Percentiles rank a stretch among this genome's conserved stretches.
These are phyloP conservation scores for Cheilosia scutellata DNA, from an alignment of 2,888 invertebrate species.

Conservation along the genomic window DNA sequence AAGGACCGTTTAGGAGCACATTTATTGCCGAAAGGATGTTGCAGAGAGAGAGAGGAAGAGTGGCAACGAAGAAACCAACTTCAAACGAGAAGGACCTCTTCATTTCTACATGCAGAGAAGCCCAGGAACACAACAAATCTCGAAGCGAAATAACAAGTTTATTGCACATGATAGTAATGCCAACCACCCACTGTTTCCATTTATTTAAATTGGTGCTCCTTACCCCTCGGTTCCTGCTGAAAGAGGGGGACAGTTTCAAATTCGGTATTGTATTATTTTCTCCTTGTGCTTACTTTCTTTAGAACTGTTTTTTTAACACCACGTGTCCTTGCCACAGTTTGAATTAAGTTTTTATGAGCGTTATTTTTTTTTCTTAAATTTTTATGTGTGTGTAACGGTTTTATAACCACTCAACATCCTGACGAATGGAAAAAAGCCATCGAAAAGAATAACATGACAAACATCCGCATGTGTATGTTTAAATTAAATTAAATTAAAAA, in stretches of 20 bases:
- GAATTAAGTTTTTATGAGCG: constrained; percentile 13
- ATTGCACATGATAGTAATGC: constrained; percentile 64
- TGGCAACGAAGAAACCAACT: background rate
- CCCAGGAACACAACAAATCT: constrained; percentile 59
- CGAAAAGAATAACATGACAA: constrained; percentile 21
- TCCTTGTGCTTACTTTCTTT: constrained; percentile 14
- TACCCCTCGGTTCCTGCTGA: background rate
- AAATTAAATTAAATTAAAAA: constrained; percentile 56
- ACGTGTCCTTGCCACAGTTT: constrained; percentile 41
- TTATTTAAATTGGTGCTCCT: constrained; percentile 62
- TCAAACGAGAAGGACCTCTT: constrained; percentile 10
- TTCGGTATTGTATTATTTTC: constrained; percentile 14
- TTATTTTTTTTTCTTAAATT: constrained; percentile 6
- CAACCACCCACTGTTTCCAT: constrained; percentile 50
- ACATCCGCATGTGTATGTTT: constrained; percentile 46
- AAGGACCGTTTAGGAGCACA: constrained; percentile 64
- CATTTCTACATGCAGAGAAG: constrained; percentile 12
- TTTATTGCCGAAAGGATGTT: constrained; percentile 53
- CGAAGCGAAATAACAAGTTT: constrained; percentile 69
- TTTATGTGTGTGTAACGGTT: constrained; percentile 9
- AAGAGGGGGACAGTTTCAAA: constrained; percentile 17
- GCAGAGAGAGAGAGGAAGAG: background rate
- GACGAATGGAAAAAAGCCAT: constrained; percentile 19
- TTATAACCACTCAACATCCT: constrained; percentile 18
- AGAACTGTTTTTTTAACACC: constrained; percentile 11